Percentiles rank a stretch among this genome's conserved stretches.
Conservation (phyloP, 2,888 invertebrate genomes). For the Gnatocerus cornutus region DNA sequence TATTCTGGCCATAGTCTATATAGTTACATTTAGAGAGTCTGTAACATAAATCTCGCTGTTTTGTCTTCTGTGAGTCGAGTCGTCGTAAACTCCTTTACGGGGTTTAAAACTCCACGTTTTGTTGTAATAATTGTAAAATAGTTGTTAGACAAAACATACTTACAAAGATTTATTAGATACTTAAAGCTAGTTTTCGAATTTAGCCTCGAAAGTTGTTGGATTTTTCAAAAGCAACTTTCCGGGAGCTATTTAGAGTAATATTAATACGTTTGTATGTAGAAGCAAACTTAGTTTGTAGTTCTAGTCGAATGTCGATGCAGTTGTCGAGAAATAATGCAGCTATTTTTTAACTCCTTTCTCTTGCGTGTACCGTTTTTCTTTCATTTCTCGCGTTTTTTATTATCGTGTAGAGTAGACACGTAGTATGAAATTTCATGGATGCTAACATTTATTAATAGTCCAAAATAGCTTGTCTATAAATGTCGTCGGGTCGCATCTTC, state of each 20-base stretch:
- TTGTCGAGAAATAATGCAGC: conserved; percentile 54
- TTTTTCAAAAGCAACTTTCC: conserved; percentile 32
- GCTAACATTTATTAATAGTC: conserved; percentile 64
- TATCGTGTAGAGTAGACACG: conserved; percentile 64
- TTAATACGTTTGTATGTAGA: conserved; percentile 41
- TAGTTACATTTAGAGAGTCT: conserved; percentile 31
- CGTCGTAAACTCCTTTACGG: conserved; percentile 26
- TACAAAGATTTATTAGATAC: conserved; percentile 39
- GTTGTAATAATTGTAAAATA: conserved; percentile 43
- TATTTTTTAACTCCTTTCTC: conserved; percentile 50
- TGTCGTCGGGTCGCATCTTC: conserved; percentile 52
- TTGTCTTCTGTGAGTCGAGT: conserved; percentile 25
- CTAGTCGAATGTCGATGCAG: conserved; percentile 65
- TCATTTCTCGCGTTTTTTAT: conserved; percentile 41
- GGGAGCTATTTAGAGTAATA: conserved; percentile 39
- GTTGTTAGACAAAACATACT: conserved; percentile 40
- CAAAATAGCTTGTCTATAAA: conserved; percentile 53
- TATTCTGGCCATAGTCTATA: conserved; percentile 21
- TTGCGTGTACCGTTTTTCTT: conserved; percentile 50
- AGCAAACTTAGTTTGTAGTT: conserved; percentile 23
- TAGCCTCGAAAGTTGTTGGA: conserved; percentile 29
- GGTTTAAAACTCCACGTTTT: conserved; percentile 27
- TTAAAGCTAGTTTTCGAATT: conserved; percentile 32
- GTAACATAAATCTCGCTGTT: conserved; percentile 20
- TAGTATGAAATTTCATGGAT: conserved; percentile 72